phyloP scores from a whole-genome alignment of 30 jellyfish, hydroid and myxozoan species.

The Hydractinia echinata region DNA sequence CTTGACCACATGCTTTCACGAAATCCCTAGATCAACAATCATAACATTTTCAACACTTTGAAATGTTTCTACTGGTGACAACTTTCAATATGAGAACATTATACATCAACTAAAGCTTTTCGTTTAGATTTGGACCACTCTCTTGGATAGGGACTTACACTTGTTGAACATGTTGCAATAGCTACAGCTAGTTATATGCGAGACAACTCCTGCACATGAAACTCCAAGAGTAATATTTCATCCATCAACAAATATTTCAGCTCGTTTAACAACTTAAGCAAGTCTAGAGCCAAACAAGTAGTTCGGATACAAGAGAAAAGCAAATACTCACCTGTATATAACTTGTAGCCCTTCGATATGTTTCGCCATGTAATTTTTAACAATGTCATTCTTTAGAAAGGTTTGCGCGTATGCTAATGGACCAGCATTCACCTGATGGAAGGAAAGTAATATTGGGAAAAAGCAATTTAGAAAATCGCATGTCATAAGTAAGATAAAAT shows the following conservation, averaged over 20 bases:
- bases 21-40: conserved; percentile 50
- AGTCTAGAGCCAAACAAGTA: neutral
- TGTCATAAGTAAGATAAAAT: neutral
- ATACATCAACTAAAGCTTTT: no score
- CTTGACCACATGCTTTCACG: conserved; percentile 73
- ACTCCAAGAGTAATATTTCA: no score
- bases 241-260: no score
- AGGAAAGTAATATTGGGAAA: neutral
- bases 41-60: neutral
- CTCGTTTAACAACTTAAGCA: neutral
- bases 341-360: conserved; percentile 76
- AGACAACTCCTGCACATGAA: no score
- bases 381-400: conserved; percentile 57
- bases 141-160: no score
- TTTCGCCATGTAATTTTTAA: conserved; percentile 66
- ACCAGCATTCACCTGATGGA: conserved; percentile 91
- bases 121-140: no score
- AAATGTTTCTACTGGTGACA: no score
- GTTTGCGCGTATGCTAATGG: conserved; percentile 97
- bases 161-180: no score
- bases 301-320: neutral
- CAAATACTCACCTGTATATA: conserved; percentile 59
- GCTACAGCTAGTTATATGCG: no score
- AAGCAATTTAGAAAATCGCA: neutral
- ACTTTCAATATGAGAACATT: no score